Evolutionary conservation across 2,113 vertebrate genomes (phyloP).

Genomic region (Ptilorrhoa leucosticta): DNA sequence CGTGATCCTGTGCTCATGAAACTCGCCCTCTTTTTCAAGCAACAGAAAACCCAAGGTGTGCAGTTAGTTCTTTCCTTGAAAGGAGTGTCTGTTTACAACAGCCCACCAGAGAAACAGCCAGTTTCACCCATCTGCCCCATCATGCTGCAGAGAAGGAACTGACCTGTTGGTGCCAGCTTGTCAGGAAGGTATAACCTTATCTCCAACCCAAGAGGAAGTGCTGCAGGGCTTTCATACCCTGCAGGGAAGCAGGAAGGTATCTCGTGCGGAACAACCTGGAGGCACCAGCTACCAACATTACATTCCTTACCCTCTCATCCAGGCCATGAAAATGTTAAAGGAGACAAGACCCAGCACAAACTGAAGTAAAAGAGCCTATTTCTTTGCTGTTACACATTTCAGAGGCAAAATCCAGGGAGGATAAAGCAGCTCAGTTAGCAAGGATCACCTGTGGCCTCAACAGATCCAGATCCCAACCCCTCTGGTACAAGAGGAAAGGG

Average conservation of each 20-base stretch:
- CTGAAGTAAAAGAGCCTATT: background rate
- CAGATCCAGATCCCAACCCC: background rate
- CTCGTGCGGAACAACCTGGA: background rate
- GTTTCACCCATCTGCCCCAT: background rate
- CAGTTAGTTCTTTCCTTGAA: background rate
- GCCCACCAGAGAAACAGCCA: background rate
- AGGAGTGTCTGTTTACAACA: background rate
- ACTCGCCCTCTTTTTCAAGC: background rate
- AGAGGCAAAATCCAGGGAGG: background rate
- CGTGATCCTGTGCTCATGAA: background rate
- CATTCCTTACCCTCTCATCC: background rate
- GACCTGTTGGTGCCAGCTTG: background rate
- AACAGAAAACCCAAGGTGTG: background rate
- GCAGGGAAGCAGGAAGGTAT: background rate
- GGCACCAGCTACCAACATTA: background rate
- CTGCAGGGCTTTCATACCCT: background rate
- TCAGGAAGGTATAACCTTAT: background rate
- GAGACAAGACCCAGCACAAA: background rate
- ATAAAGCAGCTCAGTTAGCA: background rate
- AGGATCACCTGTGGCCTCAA: background rate
- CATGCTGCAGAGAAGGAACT: background rate
- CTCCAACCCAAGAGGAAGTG: background rate
- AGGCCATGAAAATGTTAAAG: background rate
- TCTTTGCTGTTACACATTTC: background rate
- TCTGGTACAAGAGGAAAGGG: background rate